Evolutionary conservation across 1,140 invertebrate genomes (phyloP).

Genomic region (Leptinotarsa undecemlineata): DNA sequence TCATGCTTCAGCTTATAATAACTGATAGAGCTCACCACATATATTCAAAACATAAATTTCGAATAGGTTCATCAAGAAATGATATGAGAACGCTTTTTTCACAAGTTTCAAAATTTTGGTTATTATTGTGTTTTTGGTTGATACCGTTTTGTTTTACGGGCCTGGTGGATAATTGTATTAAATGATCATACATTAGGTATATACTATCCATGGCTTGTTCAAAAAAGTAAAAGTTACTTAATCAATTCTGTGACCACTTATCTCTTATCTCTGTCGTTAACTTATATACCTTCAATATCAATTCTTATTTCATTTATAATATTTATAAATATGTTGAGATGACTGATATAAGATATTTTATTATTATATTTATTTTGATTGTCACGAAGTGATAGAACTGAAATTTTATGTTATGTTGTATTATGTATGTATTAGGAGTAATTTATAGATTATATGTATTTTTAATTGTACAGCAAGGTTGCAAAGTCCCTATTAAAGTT

Average conservation of each 20-base stretch:
- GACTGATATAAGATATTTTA: background rate
- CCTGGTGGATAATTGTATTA: too few relatives aligned
- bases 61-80: background rate
- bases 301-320: background rate
- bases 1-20: background rate
- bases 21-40: background rate
- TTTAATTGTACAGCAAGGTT: background rate
- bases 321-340: background rate
- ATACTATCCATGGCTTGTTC: background rate
- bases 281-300: background rate
- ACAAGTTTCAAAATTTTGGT: background rate
- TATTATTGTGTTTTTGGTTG: background rate
- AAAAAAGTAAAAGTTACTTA: background rate
- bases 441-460: background rate
- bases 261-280: too few relatives aligned
- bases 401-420: background rate
- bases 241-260: background rate
- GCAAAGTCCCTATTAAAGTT: background rate
- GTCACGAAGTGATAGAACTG: slow-evolving; percentile 5
- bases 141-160: background rate
- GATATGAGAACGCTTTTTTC: background rate
- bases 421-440: background rate
- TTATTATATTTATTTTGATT: background rate
- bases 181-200: too few relatives aligned
- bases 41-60: background rate